Conservation (phyloP, 2,113 vertebrate species). For the Smithornis capensis region DNA sequence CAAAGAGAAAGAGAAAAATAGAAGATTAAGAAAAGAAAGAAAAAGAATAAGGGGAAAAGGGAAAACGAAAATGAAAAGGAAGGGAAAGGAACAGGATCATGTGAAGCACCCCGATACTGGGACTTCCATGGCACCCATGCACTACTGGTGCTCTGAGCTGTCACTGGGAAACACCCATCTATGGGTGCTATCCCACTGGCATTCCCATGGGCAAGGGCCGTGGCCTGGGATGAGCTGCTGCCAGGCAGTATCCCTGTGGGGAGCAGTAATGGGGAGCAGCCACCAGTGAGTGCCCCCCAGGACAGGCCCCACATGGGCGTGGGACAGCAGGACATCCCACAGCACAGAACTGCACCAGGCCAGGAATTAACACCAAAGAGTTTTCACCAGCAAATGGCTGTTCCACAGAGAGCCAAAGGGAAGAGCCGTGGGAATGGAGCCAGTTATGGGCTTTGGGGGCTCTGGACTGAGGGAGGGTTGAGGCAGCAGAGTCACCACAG, state of each 20-base stretch:
- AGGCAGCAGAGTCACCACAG: not conserved
- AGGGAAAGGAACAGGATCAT: not conserved
- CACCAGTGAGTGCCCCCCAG: rapidly evolving
- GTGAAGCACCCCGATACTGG: not conserved
- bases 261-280: not conserved
- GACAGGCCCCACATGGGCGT: rapidly evolving
- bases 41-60: not conserved
- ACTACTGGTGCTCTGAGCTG: rapidly evolving
- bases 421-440: not conserved
- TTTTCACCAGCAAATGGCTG: not conserved
- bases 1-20: not conserved
- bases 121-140: rapidly evolving
- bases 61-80: not conserved
- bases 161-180: not conserved
- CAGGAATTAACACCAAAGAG: not conserved
- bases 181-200: not conserved
- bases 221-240: not conserved
- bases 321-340: rapidly evolving
- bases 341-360: not conserved
- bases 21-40: too few species aligned
- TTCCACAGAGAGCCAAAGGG: not conserved
- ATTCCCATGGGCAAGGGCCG: not conserved
- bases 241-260: not conserved
- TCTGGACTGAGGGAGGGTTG: not conserved
- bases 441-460: rapidly evolving